phyloP scores from a whole-genome alignment of 2,113 vertebrate genomes.

The Cyprinodon brontotheroides region DNA sequence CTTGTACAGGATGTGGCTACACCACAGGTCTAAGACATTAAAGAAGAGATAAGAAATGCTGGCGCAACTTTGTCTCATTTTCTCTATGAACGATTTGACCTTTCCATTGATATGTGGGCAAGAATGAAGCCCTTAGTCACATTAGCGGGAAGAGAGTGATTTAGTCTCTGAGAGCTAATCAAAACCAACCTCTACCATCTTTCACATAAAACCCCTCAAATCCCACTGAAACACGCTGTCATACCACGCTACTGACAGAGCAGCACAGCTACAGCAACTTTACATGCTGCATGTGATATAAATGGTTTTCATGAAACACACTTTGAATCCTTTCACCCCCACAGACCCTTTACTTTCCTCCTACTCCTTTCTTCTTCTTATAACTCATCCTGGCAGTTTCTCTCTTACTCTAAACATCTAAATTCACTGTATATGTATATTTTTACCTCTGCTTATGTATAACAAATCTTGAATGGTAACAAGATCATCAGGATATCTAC shows the following conservation, averaged over 20 bases:
- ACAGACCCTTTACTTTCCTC: constrained; percentile 31
- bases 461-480: constrained; percentile 62
- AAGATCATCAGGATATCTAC: constrained; percentile 53
- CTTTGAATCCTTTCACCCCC: constrained; percentile 62
- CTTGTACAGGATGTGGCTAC: neutral
- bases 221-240: constrained; percentile 58
- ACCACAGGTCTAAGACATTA: constrained; percentile 18
- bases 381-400: constrained; percentile 36
- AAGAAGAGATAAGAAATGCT: constrained; percentile 22
- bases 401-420: constrained; percentile 35
- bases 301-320: constrained; percentile 28
- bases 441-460: constrained; percentile 21
- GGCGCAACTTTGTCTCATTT: constrained; percentile 33
- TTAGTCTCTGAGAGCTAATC: constrained; percentile 58
- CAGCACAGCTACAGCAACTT: constrained; percentile 48
- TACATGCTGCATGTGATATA: constrained; percentile 24
- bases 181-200: constrained; percentile 65
- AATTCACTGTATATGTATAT: constrained; percentile 26
- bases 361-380: constrained; percentile 26
- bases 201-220: constrained; percentile 67
- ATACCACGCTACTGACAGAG: constrained; percentile 14
- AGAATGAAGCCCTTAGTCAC: constrained; percentile 44
- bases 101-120: constrained; percentile 49
- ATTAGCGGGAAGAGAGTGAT: constrained; percentile 49
- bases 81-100: constrained; percentile 35